Evolutionary conservation across 1,140 invertebrate genomes (phyloP), one percentile per base, ranked within the genome.

Genomic region (Papilio aristodemus): DNA sequence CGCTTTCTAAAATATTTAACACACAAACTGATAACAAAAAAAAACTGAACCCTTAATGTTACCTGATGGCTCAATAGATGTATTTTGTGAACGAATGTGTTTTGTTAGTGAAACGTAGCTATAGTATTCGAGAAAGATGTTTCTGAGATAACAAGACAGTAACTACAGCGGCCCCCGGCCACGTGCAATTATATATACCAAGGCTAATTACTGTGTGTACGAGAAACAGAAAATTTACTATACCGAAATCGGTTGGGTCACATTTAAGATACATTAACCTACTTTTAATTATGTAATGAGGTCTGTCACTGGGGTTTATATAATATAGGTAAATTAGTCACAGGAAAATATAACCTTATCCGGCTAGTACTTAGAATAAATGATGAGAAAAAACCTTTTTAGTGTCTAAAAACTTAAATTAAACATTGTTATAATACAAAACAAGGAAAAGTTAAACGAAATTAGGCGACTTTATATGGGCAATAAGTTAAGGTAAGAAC

Each of bases 221-320:
- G 41, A 9, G 14, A 50, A 50, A 50, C n/a, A 22, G 46, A 9
- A 78, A 76, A 80, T 78, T 80, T 77, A 79, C 75, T 77, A 79
- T 81, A 70, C 73, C 80, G 77, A 84, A 86, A 82, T 72, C 73
- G 78, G 75, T 74, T 82, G 79, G 76, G 74, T 84, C 73, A 85
- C 82, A 87, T 86, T 73, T 80, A 74, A 77, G 69, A 83, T 75
- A 78, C 84, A 88, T 90, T 88, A 88, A 88, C 86, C 85, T 74
- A 88, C 78, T 84, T 88, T 80, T 72, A 75, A 76, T 67, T 77
- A 75, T 69, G 64, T 82, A 74, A 80, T 77, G 27, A 59, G 74
- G 75, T 76, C 69, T 76, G 72, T 80, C 75, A 76, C 72, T 74
- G 69, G 58, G 64, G 74, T 77, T 76, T 54, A 72, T 72, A 37